Base-by-base conservation (phyloP, 2,888 invertebrate species). In the Cheilosia grossa region DNA sequence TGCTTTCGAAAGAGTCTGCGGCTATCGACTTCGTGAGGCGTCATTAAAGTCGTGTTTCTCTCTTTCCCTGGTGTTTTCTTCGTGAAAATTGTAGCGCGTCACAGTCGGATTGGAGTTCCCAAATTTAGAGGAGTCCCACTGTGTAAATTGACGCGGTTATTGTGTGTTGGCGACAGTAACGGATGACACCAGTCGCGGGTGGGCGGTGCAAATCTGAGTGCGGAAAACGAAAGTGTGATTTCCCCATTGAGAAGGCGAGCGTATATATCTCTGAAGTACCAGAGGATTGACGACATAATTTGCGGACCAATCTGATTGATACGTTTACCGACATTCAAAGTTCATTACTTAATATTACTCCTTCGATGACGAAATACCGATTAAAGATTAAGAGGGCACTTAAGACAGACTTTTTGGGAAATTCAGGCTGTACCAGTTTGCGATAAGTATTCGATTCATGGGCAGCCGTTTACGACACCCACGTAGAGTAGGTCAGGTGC, bases 181-280 rank as follows among this genome's bases (percentile, higher is more conserved):
- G 61, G 82, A 78, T 53, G 54, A 72, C 19, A 64, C 30, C 24
- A 21, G 30, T 10, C 51, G 78, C 63, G n/a, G 61, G 82, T 73
- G 78, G 82, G 37, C 61, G 70, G 47, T 49, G 30, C 15, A 44
- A 49, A 54, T 59, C 58, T 44, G 9, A 30, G 10, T 72, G 44
- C 47, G 47, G 66, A 77, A 78, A 82, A 49, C 67, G 82, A 82
- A 82, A 82, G 82, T 82, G 42, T 56, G 56, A 67, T 67, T 78
- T 82, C 67, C 67, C 82, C 67, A 49, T 61, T 63, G 54, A 72
- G 49, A 59, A 44, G 42, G 42, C 30, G 44, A 54, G 47, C 54
- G 66, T 58, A 47, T 58, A 47, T 42, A 40, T 15, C 37, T 6
- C 9, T 54, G 37, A 58, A 74, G 82, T 72, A 73, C 33, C 49